Evolutionary conservation across 2,113 vertebrate species (phyloP).

Genomic region (Rhodinocichla rosea): DNA sequence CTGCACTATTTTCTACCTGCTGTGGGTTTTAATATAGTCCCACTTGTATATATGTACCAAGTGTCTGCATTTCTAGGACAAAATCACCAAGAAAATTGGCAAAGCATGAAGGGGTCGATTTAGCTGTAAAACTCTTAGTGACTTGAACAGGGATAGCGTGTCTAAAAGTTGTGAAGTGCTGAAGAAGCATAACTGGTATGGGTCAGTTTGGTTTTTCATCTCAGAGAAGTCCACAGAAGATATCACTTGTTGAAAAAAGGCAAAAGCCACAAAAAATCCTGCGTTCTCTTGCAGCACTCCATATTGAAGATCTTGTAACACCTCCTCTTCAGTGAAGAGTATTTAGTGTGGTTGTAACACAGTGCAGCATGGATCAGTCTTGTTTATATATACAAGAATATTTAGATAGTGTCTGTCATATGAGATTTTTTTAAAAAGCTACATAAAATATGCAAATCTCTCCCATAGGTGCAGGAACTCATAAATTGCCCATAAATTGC

Average conservation of each 20-base stretch:
- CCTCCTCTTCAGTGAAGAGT: not conserved
- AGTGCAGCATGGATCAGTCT: accelerated
- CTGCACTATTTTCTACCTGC: slow-evolving; percentile 32
- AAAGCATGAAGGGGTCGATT: not conserved
- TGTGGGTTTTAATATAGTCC: slow-evolving; percentile 35
- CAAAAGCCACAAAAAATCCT: accelerated
- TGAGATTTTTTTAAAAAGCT: not conserved
- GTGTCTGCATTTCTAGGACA: not conserved
- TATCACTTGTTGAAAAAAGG: not conserved
- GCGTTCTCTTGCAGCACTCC: not conserved
- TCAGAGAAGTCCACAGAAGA: not conserved
- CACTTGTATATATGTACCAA: not conserved
- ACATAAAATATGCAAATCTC: not conserved
- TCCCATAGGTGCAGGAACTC: not conserved
- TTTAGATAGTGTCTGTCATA: not conserved
- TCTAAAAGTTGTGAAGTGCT: not conserved
- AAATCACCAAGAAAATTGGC: not conserved
- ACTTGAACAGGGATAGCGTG: not conserved
- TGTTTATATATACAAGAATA: not conserved
- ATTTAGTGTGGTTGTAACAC: not conserved
- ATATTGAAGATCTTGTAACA: not conserved
- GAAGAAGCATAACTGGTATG: not conserved
- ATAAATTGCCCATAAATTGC: not conserved
- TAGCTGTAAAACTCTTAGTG: not conserved
- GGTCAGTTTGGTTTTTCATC: not conserved